Evolutionary conservation across 2,113 vertebrate genomes (phyloP).

Genomic region (Heterotis niloticus): DNA sequence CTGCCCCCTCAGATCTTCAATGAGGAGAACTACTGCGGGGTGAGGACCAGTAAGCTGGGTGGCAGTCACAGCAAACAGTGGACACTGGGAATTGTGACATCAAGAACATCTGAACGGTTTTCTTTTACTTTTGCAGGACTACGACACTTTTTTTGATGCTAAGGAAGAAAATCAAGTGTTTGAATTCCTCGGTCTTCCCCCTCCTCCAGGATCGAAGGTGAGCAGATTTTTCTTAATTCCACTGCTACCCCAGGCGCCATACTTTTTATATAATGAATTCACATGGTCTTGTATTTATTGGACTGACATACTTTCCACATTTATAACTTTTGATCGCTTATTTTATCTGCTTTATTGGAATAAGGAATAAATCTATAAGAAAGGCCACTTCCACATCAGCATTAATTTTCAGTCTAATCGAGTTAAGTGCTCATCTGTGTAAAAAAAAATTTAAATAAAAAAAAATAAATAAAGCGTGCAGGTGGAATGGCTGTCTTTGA

Average conservation of each 20-base stretch:
- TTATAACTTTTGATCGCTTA: no score
- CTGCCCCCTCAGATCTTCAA: constrained; percentile 98
- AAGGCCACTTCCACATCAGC: no score
- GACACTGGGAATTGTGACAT: background rate
- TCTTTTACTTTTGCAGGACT: constrained; percentile 76
- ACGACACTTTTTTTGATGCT: constrained; percentile 94
- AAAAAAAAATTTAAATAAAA: no score
- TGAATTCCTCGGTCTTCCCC: constrained; percentile 85
- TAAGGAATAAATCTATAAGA: no score
- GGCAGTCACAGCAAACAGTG: background rate
- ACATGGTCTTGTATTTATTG: no score
- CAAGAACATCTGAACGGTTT: background rate
- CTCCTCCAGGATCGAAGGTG: constrained; percentile 91
- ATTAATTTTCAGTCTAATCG: no score
- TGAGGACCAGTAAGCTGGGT: constrained; percentile 52
- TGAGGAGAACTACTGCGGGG: constrained; percentile 88
- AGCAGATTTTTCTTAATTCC: constrained; percentile 23
- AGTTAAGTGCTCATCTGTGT: no score
- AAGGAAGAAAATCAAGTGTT: constrained; percentile 94
- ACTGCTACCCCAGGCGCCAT: background rate
- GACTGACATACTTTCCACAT: no score
- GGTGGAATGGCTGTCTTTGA: no score
- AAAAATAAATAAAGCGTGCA: no score
- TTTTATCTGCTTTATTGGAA: no score
- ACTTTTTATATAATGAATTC: background rate